phyloP scores from a whole-genome alignment of 2,888 invertebrate species.

The Drosophila atroscutellata region DNA sequence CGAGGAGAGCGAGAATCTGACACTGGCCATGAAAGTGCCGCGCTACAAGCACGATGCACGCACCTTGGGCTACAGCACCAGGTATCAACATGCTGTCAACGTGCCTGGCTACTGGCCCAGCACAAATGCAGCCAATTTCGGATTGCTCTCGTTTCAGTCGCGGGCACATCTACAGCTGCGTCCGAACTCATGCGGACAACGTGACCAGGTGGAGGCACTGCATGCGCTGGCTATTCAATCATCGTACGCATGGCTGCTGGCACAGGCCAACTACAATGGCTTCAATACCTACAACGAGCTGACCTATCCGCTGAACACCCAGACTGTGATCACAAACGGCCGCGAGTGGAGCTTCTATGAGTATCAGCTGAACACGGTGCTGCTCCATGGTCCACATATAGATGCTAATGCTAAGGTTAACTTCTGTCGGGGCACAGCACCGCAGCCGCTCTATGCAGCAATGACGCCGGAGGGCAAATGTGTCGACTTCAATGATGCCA shows the following conservation, averaged over 20 bases:
- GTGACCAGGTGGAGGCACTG: constrained; percentile 88
- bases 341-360: constrained; percentile 93
- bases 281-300: constrained; percentile 96
- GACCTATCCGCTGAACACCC: constrained; percentile 95
- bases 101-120: constrained; percentile 95
- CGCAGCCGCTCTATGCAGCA: constrained; percentile 90
- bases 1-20: constrained; percentile 86
- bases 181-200: constrained; percentile 85
- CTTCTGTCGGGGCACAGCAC: constrained; percentile 91
- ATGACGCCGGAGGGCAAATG: constrained; percentile 88
- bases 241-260: constrained; percentile 92
- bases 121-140: constrained; percentile 89
- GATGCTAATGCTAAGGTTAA: constrained; percentile 90
- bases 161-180: constrained; percentile 87
- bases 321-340: constrained; percentile 95
- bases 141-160: constrained; percentile 90
- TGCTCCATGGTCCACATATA: constrained; percentile 88
- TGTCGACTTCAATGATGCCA: constrained; percentile 92
- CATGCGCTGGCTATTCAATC: constrained; percentile 91
- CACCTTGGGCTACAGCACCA: constrained; percentile 87
- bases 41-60: constrained; percentile 88
- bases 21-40: constrained; percentile 85
- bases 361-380: constrained; percentile 96
- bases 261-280: constrained; percentile 93
- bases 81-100: constrained; percentile 89